These are phyloP conservation scores for Drosophila mulleri DNA, from an alignment of 2,888 invertebrate genomes.

Conservation along the genomic window DNA sequence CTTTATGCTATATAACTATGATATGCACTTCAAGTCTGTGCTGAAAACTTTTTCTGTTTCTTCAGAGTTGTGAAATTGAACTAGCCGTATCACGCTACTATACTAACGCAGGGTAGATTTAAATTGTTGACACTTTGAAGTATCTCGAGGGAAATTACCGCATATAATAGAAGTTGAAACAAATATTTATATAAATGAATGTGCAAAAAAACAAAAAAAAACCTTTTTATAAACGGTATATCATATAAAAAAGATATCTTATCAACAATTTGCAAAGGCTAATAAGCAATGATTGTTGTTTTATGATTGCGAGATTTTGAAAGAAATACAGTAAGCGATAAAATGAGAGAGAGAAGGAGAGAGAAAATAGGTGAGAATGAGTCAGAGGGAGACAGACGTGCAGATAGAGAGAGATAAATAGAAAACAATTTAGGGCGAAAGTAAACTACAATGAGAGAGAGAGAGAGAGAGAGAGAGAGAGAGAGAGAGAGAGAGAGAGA, in stretches of 20 bases:
- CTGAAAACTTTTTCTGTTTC: background rate
- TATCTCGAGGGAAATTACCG: background rate
- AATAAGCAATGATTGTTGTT: background rate
- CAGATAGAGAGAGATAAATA: background rate
- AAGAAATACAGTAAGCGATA: background rate
- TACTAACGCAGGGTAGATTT: background rate
- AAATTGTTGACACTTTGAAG: background rate
- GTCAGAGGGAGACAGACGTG: no score
- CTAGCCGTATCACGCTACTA: no score
- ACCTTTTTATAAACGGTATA: background rate
- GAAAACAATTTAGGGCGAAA: background rate
- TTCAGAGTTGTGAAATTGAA: background rate
- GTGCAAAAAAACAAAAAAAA: background rate
- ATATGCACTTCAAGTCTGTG: no score
- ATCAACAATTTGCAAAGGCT: background rate
- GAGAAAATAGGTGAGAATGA: no score
- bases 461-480: background rate
- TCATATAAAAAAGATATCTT: background rate
- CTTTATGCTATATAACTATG: background rate
- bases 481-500: background rate
- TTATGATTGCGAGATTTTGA: background rate
- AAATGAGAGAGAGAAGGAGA: background rate
- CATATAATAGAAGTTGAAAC: background rate
- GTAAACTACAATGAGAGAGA: background rate
- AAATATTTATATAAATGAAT: background rate